phyloP scores from a whole-genome alignment of 2,888 invertebrate species.

The Biston stratarius region DNA sequence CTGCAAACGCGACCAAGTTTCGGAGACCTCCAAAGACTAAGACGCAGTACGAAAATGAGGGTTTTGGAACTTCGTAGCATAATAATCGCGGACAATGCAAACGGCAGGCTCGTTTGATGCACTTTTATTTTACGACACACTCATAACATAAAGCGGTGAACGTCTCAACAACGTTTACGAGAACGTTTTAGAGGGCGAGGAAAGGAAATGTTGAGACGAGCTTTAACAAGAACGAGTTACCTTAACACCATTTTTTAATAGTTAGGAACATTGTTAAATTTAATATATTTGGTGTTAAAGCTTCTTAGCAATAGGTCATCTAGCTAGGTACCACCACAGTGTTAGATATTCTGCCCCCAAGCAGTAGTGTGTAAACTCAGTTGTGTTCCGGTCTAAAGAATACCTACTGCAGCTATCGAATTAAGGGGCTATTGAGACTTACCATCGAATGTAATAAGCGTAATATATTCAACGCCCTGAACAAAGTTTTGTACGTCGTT shows the following conservation, averaged over 20 bases:
- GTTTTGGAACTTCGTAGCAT: constrained; percentile 65
- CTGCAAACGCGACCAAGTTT: constrained; percentile 68
- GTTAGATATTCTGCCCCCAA: too few relatives aligned
- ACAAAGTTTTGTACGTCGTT: too few relatives aligned
- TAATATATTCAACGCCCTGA: too few relatives aligned
- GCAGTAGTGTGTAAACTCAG: too few relatives aligned
- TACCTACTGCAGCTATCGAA: too few relatives aligned
- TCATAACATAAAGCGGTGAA: constrained; percentile 84
- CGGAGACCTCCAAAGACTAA: constrained; percentile 48
- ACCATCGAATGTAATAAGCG: too few relatives aligned
- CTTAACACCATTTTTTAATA: neutral
- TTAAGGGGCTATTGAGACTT: too few relatives aligned
- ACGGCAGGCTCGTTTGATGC: constrained; percentile 81
- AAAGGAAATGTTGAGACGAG: constrained; percentile 29
- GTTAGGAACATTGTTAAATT: too few relatives aligned
- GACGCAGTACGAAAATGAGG: constrained; percentile 45
- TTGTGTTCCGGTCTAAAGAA: too few relatives aligned
- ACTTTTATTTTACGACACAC: constrained; percentile 85
- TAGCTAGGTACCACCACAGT: too few relatives aligned
- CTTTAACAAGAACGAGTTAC: constrained; percentile 25
- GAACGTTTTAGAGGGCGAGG: constrained; percentile 61
- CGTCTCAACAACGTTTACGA: constrained; percentile 81
- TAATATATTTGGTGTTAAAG: too few relatives aligned
- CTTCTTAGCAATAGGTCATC: too few relatives aligned
- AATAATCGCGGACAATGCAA: constrained; percentile 82